Evolutionary conservation across 2,113 vertebrate species (phyloP), one percentile per base, ranked within the genome.

Genomic region (Fregetta grallaria): DNA sequence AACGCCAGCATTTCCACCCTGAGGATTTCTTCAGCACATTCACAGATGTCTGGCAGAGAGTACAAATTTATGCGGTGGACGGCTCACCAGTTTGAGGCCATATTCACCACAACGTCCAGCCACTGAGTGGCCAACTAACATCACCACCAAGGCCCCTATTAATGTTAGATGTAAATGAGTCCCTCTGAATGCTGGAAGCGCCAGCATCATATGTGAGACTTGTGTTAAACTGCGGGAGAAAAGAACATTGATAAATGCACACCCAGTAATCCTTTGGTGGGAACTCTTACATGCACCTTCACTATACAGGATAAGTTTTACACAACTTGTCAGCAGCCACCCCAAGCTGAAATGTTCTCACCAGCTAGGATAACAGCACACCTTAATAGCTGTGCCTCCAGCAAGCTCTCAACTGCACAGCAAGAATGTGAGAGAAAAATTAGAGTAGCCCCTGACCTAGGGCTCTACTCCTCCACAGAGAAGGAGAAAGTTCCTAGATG

Each of bases 11-110:
- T 94, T 97, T 84, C 76, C 95, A 86, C 93, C 96, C 96, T 85
- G 79, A 90, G 88, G 95, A 93, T 49, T 95, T 88, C 79, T 94
- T 86, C 71, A 86, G 49, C 59, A 47, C 91, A 87, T 93, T 96
- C 93, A 92, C 94, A 98, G 95, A 97, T 96, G 96, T 95, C 96
- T 97, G 90, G 61, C 81, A 97, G 74, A 95, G 74, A 92, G 85
- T 94, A 72, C 16, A 92, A 68, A 82, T 58, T 59, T 79, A 68
- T 58, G 70, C 72, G 70, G 70, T 71, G 55, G 53, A 42, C 34
- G 0, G 0, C 56, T 88, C 50, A 83, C 71, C 42, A 86, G 50
- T 65, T 77, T 77, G 26, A 53, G 71, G 50, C 63, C 56, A 44
- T 65, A 68, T 76, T 96, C 38, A 82, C 10, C 55, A 53, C 42